Percentiles rank a stretch among this genome's conserved stretches.
Evolutionary conservation across 1,140 invertebrate species (phyloP).

Genomic region (Drosophila erecta): DNA sequence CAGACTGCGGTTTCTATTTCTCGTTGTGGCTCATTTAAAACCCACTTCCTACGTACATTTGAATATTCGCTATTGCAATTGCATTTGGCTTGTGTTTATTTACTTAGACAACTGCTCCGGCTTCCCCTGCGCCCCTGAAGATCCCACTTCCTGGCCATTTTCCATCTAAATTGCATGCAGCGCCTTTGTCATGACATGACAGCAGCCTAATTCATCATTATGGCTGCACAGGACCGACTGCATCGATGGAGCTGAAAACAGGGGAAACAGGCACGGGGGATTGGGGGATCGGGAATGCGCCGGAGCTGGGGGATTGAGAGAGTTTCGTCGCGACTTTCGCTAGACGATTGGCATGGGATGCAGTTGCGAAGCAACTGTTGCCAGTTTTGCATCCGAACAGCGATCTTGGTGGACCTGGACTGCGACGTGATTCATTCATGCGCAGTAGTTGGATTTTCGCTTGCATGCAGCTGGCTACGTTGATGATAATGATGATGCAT

Average conservation of each 20-base stretch:
- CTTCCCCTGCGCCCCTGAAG: background rate
- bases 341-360: conserved; percentile 68
- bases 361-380: conserved; percentile 11
- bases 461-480: conserved; percentile 62
- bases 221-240: conserved; percentile 59
- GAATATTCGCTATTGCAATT: conserved; percentile 65
- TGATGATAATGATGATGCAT: conserved; percentile 76
- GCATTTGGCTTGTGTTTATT: conserved; percentile 73
- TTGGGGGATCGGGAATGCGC: background rate
- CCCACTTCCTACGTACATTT: conserved; percentile 76
- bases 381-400: conserved; percentile 34
- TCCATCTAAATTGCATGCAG: conserved; percentile 72
- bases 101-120: conserved; percentile 48
- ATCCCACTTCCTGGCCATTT: conserved; percentile 26
- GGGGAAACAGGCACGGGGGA: background rate
- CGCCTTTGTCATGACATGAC: conserved; percentile 83
- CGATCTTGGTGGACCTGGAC: conserved; percentile 28
- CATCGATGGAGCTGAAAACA: conserved; percentile 4
- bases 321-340: conserved; percentile 83
- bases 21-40: conserved; percentile 66
- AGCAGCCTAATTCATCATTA: conserved; percentile 84
- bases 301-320: conserved; percentile 62
- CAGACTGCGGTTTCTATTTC: conserved; percentile 44
- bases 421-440: conserved; percentile 72
- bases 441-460: conserved; percentile 73